Percentiles rank a stretch among this genome's conserved stretches.
Evolutionary conservation across 2,797 vertebrate species (phyloP).

Genomic region (Acropternis orthonyx): DNA sequence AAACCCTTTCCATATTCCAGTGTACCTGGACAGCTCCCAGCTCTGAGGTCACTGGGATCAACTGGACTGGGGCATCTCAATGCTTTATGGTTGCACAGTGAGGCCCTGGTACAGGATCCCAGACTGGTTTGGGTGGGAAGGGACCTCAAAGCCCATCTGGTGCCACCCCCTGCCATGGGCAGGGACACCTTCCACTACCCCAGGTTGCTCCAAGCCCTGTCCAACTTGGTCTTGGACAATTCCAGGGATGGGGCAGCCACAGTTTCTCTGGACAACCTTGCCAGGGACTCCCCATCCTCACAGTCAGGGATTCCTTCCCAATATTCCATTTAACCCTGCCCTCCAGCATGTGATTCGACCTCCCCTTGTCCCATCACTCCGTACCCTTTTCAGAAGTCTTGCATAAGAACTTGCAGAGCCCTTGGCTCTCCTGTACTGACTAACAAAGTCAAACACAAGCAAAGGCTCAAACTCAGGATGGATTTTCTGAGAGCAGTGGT

Average conservation of each 20-base stretch:
- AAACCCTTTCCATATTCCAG: background rate
- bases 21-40: background rate
- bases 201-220: background rate
- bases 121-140: background rate
- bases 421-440: background rate
- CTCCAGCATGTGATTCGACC: background rate
- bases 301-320: background rate
- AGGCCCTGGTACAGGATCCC: background rate
- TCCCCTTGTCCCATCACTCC: background rate
- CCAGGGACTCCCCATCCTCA: background rate
- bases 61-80: accelerated
- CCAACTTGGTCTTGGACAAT: background rate
- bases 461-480: background rate
- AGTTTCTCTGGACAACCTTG: background rate
- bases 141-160: background rate
- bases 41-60: accelerated
- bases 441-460: accelerated
- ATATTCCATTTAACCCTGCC: accelerated
- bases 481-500: no score
- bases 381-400: background rate
- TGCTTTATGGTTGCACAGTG: background rate
- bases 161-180: background rate
- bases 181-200: background rate
- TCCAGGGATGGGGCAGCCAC: background rate
- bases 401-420: accelerated